Evolutionary conservation across 2,888 invertebrate species (phyloP).

Genomic region (Orthonychiurus folsomi): DNA sequence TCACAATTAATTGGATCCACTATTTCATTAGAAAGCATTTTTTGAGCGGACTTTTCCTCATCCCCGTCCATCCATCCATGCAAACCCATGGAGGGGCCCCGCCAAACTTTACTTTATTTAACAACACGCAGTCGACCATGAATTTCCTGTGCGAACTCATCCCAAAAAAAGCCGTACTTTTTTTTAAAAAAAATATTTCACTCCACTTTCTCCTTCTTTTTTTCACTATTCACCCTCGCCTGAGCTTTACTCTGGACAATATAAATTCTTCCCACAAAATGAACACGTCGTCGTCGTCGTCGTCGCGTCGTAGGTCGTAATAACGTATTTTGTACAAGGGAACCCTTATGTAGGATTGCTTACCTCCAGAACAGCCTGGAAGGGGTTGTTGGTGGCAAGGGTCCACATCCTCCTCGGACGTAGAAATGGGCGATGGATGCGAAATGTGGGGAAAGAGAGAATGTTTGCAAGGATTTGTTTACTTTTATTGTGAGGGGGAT

Average conservation of each 20-base stretch:
- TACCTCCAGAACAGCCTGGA: constrained; percentile 39
- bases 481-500: background rate
- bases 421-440: no score
- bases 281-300: no score
- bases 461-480: no score
- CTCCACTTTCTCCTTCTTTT: constrained; percentile 6
- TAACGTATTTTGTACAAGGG: no score
- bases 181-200: background rate
- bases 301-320: no score
- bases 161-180: constrained; percentile 1
- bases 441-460: no score
- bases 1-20: constrained; percentile 38
- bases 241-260: no score
- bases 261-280: no score
- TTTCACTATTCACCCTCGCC: constrained; percentile 2
- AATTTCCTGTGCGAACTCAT: no score
- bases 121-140: background rate
- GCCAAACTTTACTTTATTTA: background rate
- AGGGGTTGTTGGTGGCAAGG: constrained; percentile 37
- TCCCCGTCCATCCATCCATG: background rate
- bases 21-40: constrained; percentile 25
- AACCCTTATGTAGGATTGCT: no score
- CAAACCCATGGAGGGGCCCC: background rate
- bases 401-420: constrained; percentile 41
- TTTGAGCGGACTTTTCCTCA: constrained; percentile 4